Evolutionary conservation across 1,140 invertebrate genomes (phyloP).

Genomic region (Trinorchestia longiramus): DNA sequence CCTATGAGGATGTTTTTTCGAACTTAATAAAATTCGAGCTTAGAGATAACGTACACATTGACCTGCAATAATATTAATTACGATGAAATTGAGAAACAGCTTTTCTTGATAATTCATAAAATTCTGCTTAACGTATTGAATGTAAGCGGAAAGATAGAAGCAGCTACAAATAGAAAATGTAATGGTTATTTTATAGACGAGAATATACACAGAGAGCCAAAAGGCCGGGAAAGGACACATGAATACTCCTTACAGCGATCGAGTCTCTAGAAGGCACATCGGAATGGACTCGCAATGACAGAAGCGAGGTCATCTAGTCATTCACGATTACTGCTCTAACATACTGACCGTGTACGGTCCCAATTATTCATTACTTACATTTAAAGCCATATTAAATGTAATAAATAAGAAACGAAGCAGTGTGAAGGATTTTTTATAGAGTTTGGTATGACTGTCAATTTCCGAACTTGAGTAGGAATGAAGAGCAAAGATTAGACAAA

Average conservation of each 20-base stretch:
- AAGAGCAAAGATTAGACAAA: too few relatives aligned
- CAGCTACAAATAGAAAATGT: not conserved
- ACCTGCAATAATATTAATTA: too few relatives aligned
- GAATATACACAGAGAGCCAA: too few relatives aligned
- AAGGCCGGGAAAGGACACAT: not conserved
- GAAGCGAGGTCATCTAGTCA: constrained; percentile 2
- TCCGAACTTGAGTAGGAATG: too few relatives aligned
- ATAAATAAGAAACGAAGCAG: not conserved
- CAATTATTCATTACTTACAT: not conserved
- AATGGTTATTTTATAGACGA: not conserved
- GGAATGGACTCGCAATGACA: constrained; percentile 20
- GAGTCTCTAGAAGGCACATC: constrained; percentile 30
- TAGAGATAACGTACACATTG: too few relatives aligned
- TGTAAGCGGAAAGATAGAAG: too few relatives aligned
- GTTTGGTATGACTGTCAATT: not conserved
- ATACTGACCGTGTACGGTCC: not conserved
- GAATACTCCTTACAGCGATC: not conserved
- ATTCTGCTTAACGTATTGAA: too few relatives aligned
- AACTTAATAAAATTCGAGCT: too few relatives aligned
- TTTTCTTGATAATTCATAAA: too few relatives aligned
- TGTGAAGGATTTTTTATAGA: not conserved
- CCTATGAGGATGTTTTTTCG: too few relatives aligned
- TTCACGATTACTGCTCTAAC: not conserved
- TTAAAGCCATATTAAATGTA: not conserved
- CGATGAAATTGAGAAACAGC: too few relatives aligned